phyloP scores from a whole-genome alignment of 2,888 invertebrate species.

The Alitta virens region DNA sequence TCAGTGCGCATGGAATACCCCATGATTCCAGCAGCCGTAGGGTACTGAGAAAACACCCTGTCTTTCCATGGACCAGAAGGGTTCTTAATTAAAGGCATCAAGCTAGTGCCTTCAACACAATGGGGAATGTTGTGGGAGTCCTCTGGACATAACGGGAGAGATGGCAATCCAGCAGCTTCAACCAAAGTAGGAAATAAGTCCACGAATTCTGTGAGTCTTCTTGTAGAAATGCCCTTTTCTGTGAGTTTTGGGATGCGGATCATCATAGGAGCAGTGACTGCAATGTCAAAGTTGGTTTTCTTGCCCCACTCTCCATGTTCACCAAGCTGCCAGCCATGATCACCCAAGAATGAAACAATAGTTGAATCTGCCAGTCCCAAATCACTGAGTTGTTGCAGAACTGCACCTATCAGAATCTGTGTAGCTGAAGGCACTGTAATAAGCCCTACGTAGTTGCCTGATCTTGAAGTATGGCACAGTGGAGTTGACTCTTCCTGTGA shows the following conservation, averaged over 20 bases:
- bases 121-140: constrained; percentile 13
- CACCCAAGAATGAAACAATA: constrained; percentile 25
- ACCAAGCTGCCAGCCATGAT: constrained; percentile 31
- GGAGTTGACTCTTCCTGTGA: constrained; percentile 32
- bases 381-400: constrained; percentile 14
- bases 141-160: constrained; percentile 20
- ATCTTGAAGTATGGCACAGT: constrained; percentile 32
- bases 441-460: constrained; percentile 23
- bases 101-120: constrained; percentile 24
- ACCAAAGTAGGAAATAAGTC: constrained; percentile 39
- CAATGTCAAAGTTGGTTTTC: constrained; percentile 36
- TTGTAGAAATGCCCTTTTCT: constrained; percentile 30
- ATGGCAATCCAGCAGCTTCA: constrained; percentile 33
- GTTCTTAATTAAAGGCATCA: constrained; percentile 16
- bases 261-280: constrained; percentile 39
- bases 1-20: constrained; percentile 34
- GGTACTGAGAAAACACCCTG: constrained; percentile 29
- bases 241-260: constrained; percentile 36
- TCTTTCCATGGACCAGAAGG: constrained; percentile 18
- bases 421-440: constrained; percentile 23
- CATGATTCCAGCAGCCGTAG: constrained; percentile 31
- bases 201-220: constrained; percentile 35
- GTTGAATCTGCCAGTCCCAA: constrained; percentile 23
- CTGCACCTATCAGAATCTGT: constrained; percentile 23
- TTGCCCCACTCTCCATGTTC: constrained; percentile 33